Conservation (phyloP, 2,797 vertebrate genomes). For the Molossus molossus region DNA sequence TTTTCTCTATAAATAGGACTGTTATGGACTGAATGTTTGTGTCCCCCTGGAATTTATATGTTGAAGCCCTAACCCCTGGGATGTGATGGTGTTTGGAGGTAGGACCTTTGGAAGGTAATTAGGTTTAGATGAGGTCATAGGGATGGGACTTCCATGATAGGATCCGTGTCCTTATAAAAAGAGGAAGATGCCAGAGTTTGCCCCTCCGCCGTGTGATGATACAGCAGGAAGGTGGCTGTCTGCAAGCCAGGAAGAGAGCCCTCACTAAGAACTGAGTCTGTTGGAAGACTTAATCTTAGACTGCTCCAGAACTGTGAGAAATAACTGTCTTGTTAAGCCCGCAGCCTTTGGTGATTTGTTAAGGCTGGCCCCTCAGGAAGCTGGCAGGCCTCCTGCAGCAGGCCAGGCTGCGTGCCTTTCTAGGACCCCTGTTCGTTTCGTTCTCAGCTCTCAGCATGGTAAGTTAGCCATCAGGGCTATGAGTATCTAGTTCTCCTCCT, state of each 20-base stretch:
- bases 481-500: background rate
- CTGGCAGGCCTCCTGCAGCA: background rate
- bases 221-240: background rate
- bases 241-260: background rate
- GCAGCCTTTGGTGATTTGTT: background rate
- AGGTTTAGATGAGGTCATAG: background rate
- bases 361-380: background rate
- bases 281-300: background rate
- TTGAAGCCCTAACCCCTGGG: background rate
- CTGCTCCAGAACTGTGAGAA: background rate
- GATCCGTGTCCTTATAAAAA: background rate
- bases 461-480: background rate
- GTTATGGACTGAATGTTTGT: background rate
- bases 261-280: background rate
- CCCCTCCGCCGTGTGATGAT: too few relatives aligned
- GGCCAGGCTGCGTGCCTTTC: background rate
- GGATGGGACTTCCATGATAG: background rate
- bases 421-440: background rate
- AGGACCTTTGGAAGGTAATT: background rate
- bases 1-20: background rate
- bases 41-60: background rate
- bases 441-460: background rate
- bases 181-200: background rate
- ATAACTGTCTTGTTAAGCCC: background rate
- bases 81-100: background rate